These are phyloP conservation scores for Rhodinocichla rosea DNA, from an alignment of 2,113 vertebrate species.

Conservation along the genomic window DNA sequence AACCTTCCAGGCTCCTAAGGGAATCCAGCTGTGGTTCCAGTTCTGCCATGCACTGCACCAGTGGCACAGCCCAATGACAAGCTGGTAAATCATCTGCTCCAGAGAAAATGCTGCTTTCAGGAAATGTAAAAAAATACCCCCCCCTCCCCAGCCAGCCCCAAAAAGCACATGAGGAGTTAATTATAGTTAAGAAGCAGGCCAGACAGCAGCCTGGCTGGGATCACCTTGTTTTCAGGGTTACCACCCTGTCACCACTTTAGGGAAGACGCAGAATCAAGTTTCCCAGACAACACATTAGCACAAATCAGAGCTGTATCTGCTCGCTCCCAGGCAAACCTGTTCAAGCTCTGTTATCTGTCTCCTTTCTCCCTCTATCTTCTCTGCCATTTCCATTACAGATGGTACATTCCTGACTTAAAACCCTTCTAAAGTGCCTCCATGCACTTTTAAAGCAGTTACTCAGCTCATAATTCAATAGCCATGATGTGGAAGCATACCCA, in stretches of 20 bases:
- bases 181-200: neutral
- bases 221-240: neutral
- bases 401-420: neutral
- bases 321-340: neutral
- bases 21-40: neutral
- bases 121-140: neutral
- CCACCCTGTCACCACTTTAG: neutral
- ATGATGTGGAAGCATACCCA: neutral
- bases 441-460: neutral
- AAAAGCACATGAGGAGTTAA: neutral
- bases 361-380: neutral
- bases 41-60: neutral
- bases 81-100: neutral
- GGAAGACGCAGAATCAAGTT: neutral
- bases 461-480: neutral
- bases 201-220: neutral
- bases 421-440: neutral
- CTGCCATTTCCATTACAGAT: neutral
- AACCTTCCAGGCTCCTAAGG: conserved; percentile 17
- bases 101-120: neutral
- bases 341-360: neutral
- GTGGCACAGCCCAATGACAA: neutral
- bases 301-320: neutral
- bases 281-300: neutral
- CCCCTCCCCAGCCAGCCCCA: accelerated